These are phyloP conservation scores for Meganola albula DNA, from an alignment of 2,888 invertebrate genomes.

Conservation along the genomic window DNA sequence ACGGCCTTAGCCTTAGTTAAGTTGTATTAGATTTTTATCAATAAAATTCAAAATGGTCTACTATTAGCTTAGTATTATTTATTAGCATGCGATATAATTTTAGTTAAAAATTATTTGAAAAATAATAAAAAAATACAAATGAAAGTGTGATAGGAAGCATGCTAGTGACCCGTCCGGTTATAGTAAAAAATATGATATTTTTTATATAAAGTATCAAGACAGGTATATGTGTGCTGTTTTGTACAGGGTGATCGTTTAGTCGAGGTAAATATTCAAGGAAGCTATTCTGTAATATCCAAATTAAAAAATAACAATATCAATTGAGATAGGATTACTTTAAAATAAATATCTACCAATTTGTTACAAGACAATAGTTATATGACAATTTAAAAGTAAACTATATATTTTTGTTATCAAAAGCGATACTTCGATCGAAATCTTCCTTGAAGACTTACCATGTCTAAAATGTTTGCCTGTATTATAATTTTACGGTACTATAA, in stretches of 20 bases:
- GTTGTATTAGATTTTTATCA: conserved; percentile 16
- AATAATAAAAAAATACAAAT: conserved; percentile 41
- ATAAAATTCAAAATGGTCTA: conserved; percentile 42
- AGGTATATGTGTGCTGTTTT: conserved; percentile 29
- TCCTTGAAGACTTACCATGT: no score
- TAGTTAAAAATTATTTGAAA: conserved; percentile 34
- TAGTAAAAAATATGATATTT: conserved; percentile 31
- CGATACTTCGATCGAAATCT: no score
- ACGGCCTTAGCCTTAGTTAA: conserved; percentile 16
- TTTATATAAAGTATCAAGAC: conserved; percentile 31
- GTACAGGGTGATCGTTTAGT: no score
- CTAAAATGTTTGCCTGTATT: no score
- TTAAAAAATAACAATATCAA: no score
- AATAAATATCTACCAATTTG: no score
- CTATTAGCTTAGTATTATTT: conserved; percentile 65
- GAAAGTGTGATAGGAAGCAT: conserved; percentile 48
- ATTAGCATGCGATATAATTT: conserved; percentile 69
- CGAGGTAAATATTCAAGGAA: no score
- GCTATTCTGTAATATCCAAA: no score
- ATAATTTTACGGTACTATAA: no score
- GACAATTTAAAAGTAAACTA: not conserved
- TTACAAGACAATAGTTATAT: no score
- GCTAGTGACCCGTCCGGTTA: conserved; percentile 54
- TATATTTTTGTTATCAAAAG: no score
- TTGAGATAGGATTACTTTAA: no score